phyloP scores from a whole-genome alignment of 2,113 vertebrate genomes.

The Cinclus mexicanus region DNA sequence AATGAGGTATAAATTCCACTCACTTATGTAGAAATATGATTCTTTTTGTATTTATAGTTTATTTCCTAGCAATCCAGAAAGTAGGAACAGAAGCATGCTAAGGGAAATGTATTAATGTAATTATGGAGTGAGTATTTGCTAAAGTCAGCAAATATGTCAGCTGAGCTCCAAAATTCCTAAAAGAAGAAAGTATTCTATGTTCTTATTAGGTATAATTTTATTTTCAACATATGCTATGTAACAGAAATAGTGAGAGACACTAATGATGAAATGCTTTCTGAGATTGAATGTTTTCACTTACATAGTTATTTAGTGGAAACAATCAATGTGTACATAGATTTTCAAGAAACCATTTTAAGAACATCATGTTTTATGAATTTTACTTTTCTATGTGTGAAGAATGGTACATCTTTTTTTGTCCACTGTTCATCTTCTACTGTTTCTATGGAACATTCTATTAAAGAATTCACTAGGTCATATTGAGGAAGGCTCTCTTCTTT shows the following conservation, averaged over 20 bases:
- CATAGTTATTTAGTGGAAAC: background rate
- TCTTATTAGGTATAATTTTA: background rate
- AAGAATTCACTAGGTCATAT: background rate
- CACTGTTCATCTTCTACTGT: background rate
- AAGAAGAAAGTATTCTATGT: background rate
- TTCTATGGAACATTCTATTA: background rate
- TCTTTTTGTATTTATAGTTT: background rate
- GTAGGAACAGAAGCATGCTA: background rate
- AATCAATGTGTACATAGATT: background rate
- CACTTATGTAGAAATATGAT: background rate
- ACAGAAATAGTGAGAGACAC: background rate
- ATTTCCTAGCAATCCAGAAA: background rate
- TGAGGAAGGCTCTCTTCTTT: background rate
- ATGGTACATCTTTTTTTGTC: background rate
- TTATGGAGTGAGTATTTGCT: background rate
- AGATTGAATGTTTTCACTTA: background rate
- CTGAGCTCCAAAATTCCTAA: background rate
- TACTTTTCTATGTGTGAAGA: background rate
- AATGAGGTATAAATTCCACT: background rate
- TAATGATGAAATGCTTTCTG: background rate
- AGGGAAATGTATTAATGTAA: background rate
- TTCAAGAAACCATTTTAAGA: background rate
- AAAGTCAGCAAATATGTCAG: background rate
- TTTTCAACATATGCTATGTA: background rate
- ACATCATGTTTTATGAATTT: background rate